These are phyloP conservation scores for Helleia helle DNA, from an alignment of 2,888 invertebrate genomes.

Conservation along the genomic window DNA sequence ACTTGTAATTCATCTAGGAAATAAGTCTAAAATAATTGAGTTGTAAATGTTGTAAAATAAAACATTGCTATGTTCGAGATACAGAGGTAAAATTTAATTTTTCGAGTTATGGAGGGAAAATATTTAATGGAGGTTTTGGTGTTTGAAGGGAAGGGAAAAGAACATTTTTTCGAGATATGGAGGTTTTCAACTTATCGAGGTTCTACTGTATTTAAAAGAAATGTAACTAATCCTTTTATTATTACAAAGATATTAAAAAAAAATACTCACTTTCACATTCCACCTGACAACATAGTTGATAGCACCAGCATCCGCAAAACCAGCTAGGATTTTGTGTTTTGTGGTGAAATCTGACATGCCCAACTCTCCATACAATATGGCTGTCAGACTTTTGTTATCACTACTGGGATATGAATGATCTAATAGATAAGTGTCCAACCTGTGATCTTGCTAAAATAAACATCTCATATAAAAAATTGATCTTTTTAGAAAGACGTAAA, in stretches of 20 bases:
- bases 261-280: conserved; percentile 79
- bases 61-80: no score
- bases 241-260: not conserved
- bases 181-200: no score
- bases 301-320: conserved; percentile 78
- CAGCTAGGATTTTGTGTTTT: conserved; percentile 83
- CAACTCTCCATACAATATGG: conserved; percentile 92
- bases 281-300: conserved; percentile 93
- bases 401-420: conserved; percentile 90
- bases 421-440: conserved; percentile 79
- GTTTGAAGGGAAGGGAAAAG: no score
- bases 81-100: no score
- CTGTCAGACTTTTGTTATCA: conserved; percentile 78
- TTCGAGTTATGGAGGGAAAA: no score
- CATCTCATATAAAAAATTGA: not conserved
- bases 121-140: no score
- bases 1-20: no score
- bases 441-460: conserved; percentile 44
- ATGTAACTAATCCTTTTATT: no score
- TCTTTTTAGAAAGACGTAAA: not conserved
- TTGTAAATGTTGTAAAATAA: no score
- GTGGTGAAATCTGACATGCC: conserved; percentile 82
- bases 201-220: no score
- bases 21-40: no score
- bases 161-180: no score